phyloP scores from a whole-genome alignment of 1,140 invertebrate genomes.

The Camponotus floridanus region DNA sequence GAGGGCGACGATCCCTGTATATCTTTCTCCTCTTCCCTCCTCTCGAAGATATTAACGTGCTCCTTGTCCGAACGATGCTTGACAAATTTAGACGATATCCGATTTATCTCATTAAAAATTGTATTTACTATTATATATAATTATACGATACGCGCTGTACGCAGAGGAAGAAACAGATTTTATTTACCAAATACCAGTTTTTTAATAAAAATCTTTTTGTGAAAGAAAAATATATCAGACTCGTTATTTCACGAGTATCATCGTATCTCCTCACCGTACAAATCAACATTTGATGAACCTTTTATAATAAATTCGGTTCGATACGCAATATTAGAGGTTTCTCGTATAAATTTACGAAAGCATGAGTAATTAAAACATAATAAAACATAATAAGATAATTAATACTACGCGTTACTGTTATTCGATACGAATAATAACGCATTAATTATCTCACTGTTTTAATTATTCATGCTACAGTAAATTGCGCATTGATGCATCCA shows the following conservation, averaged over 20 bases:
- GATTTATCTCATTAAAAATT: constrained; percentile 59
- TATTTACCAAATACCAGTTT: constrained; percentile 77
- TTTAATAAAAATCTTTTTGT: constrained; percentile 74
- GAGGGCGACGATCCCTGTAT: constrained; percentile 20
- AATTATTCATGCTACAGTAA: too few species aligned
- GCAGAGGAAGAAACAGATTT: constrained; percentile 71
- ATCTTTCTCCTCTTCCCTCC: constrained; percentile 6
- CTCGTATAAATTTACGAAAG: too few species aligned
- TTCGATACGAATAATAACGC: too few species aligned
- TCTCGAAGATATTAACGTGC: constrained; percentile 15
- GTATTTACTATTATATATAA: constrained; percentile 70
- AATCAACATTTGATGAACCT: too few species aligned
- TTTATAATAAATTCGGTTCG: too few species aligned
- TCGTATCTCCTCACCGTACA: background rate
- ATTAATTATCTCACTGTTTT: too few species aligned
- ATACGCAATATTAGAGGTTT: too few species aligned
- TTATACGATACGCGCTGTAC: constrained; percentile 71
- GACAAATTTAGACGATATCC: constrained; percentile 54
- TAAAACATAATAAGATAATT: too few species aligned
- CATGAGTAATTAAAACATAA: too few species aligned
- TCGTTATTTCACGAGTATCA: background rate
- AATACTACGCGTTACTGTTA: too few species aligned
- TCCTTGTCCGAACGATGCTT: constrained; percentile 40
- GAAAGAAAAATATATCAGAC: constrained; percentile 33
- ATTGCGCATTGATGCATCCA: too few species aligned